These are phyloP conservation scores for Onychostruthus taczanowskii DNA, from an alignment of 2,113 vertebrate species.

Conservation along the genomic window DNA sequence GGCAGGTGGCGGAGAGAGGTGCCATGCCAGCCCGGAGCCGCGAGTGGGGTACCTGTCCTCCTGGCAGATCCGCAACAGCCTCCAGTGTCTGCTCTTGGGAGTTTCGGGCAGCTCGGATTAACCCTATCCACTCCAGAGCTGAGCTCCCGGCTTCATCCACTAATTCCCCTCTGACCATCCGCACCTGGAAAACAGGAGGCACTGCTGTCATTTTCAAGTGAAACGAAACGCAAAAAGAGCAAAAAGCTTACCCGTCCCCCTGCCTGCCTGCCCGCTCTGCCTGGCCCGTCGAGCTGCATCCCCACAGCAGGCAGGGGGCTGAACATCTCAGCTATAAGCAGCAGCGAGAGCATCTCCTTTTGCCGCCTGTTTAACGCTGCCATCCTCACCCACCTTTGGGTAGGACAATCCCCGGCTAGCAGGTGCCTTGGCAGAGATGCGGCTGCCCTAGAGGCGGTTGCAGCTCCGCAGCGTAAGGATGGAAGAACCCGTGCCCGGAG, in stretches of 20 bases:
- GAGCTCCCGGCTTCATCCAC: conserved; percentile 91
- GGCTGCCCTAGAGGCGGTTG: not conserved
- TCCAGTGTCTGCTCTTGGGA: conserved; percentile 94
- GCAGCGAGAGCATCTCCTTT: not conserved
- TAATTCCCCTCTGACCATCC: conserved; percentile 89
- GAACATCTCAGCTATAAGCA: not conserved
- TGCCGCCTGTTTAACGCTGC: not conserved
- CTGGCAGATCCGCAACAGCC: conserved; percentile 92
- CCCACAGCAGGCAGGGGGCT: not conserved
- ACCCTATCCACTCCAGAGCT: conserved; percentile 92
- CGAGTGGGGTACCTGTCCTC: conserved; percentile 88
- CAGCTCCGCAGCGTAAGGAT: not conserved
- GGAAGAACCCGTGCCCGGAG: not conserved
- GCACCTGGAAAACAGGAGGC: conserved; percentile 79
- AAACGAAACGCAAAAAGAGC: not conserved
- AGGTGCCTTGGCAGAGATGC: not conserved
- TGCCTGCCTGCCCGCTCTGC: not conserved
- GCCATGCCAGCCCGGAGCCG: not conserved
- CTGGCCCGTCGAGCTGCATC: not conserved
- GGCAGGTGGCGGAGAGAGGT: not conserved
- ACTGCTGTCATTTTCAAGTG: not conserved
- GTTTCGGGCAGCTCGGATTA: conserved; percentile 93
- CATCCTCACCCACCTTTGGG: not conserved
- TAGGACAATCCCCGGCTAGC: not conserved
- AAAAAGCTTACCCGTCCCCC: not conserved